Conservation (phyloP, 2,113 vertebrate species). For the Condylura cristata region DNA sequence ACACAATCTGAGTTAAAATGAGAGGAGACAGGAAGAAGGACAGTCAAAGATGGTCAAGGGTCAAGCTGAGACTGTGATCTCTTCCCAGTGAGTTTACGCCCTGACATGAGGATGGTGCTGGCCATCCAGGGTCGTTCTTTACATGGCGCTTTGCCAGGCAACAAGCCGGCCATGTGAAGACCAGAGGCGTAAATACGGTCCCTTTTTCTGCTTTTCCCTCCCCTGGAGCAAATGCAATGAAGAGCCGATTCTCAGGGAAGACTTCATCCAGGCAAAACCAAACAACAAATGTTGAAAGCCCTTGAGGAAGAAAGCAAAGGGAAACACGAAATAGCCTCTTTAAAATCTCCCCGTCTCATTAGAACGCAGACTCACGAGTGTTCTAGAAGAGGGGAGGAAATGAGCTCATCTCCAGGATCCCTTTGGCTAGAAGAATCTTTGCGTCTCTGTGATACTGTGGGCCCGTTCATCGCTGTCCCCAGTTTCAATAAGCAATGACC, state of each 20-base stretch:
- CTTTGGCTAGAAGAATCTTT: constrained; percentile 54
- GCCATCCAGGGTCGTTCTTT: not conserved
- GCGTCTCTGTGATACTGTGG: constrained; percentile 43
- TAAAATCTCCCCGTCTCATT: not conserved
- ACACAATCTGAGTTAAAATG: not conserved
- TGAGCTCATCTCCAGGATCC: not conserved
- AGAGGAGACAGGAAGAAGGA: not conserved
- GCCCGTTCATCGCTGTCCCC: constrained; percentile 47
- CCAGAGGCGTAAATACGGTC: not conserved
- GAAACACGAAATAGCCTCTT: not conserved
- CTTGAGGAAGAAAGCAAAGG: constrained; percentile 29
- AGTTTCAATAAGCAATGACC: constrained; percentile 50
- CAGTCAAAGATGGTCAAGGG: not conserved
- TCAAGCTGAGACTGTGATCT: not conserved
- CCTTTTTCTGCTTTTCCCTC: not conserved
- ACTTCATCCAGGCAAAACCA: constrained; percentile 3
- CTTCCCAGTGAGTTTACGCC: not conserved
- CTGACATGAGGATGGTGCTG: not conserved
- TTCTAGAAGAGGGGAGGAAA: constrained; percentile 1
- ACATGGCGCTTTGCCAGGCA: not conserved
- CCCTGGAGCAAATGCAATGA: not conserved
- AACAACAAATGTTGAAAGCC: not conserved
- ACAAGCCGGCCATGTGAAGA: rapidly evolving
- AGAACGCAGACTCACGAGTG: not conserved
- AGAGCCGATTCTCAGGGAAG: not conserved